Conservation (phyloP, 2,888 invertebrate species). For the Drosophila flavopinicola region DNA sequence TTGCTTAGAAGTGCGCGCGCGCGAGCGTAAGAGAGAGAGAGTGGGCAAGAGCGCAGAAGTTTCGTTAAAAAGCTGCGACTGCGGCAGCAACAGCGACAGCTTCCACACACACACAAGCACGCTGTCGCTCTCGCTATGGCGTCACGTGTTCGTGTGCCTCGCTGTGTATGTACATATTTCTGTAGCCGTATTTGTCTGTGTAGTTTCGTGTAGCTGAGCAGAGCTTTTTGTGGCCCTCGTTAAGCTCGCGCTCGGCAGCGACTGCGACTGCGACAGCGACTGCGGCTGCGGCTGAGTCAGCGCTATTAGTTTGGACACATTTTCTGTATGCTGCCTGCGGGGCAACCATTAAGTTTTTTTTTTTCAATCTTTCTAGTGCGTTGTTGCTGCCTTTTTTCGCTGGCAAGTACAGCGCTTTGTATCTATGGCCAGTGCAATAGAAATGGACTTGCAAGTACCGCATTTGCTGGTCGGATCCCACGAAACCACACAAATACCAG, state of each 20-base stretch:
- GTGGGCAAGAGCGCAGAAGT: slow-evolving; percentile 34
- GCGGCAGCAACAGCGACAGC: slow-evolving; percentile 33
- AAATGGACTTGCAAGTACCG: slow-evolving; percentile 20
- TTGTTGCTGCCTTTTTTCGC: slow-evolving; percentile 10
- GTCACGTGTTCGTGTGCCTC: slow-evolving; percentile 62
- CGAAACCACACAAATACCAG: slow-evolving; percentile 53
- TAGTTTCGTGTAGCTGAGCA: slow-evolving; percentile 53
- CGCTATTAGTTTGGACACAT: slow-evolving; percentile 72
- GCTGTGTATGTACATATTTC: slow-evolving; percentile 35
- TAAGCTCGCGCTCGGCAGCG: slow-evolving; percentile 30
- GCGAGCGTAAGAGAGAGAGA: slow-evolving; percentile 12
- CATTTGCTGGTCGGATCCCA: slow-evolving; percentile 37
- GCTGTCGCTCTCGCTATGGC: slow-evolving; percentile 16
- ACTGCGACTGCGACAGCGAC: slow-evolving; percentile 65
- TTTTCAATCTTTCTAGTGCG: slow-evolving; percentile 28
- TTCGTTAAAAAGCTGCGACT: slow-evolving; percentile 71
- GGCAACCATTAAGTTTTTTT: slow-evolving; percentile 28
- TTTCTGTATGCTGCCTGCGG: slow-evolving; percentile 64
- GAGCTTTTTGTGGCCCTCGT: slow-evolving; percentile 48
- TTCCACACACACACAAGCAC: slow-evolving; percentile 6
- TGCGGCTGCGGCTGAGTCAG: slow-evolving; percentile 61
- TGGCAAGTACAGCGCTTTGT: slow-evolving; percentile 22
- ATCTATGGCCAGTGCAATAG: slow-evolving; percentile 17
- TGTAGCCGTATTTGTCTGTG: slow-evolving; percentile 39
- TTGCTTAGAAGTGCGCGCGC: slow-evolving; percentile 72